Evolutionary conservation across 1,140 invertebrate species (phyloP).

Genomic region (Ceratoteleas bidentatus): DNA sequence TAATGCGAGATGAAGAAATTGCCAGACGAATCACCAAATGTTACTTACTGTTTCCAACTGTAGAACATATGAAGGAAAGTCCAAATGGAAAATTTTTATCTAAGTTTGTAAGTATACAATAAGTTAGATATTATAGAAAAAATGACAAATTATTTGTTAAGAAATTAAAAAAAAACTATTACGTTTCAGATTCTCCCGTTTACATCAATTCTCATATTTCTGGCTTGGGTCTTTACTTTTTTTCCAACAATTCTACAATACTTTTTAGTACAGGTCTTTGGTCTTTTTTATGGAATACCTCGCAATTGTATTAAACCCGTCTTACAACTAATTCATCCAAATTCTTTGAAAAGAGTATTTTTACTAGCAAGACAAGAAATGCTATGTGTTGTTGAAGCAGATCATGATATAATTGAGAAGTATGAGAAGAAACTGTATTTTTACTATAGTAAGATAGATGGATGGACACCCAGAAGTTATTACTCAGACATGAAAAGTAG

Average conservation of each 20-base stretch:
- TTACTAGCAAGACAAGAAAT: conserved; percentile 85
- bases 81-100: conserved; percentile 86
- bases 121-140: too few relatives aligned
- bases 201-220: conserved; percentile 81
- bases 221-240: conserved; percentile 83
- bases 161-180: neutral
- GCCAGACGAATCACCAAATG: conserved; percentile 80
- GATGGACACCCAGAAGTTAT: conserved; percentile 88
- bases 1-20: conserved; percentile 84
- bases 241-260: conserved; percentile 83
- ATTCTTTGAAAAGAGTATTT: conserved; percentile 82
- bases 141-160: too few relatives aligned
- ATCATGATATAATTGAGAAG: conserved; percentile 81
- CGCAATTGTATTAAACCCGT: conserved; percentile 76
- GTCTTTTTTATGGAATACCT: conserved; percentile 79
- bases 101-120: conserved; percentile 45
- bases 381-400: conserved; percentile 82
- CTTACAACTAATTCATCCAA: conserved; percentile 81
- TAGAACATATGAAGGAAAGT: conserved; percentile 88
- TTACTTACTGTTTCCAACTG: conserved; percentile 91
- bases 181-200: conserved; percentile 76
- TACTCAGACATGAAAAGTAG: conserved; percentile 83
- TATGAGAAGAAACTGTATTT: conserved; percentile 85
- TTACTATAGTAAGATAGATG: conserved; percentile 88
- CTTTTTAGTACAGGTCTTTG: conserved; percentile 81